Base-by-base conservation (phyloP, 2,888 invertebrate species). In the Empis livida region DNA sequence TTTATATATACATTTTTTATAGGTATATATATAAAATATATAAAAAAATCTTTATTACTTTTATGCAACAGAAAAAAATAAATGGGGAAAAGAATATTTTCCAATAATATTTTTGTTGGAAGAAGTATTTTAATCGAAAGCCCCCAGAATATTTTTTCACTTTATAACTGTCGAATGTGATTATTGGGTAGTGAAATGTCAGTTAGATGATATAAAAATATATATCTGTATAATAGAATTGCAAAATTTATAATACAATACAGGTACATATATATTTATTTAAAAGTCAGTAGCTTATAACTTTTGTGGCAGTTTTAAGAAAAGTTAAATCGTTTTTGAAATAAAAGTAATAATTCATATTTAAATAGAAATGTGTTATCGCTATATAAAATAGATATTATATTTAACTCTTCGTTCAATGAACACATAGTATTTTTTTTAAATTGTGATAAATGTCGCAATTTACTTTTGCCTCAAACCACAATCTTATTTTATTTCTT, bases 121-220 rank as follows among this genome's bases (percentile, higher is more conserved):
- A 37, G 6, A 14, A 14, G 4, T 15, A 37, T 37, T 15, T 37
- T 10, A 3, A 15, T 15, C 10, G 37, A 37, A 37, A 8, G 37
- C 23, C 23, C 23, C 23, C 23, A 27, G 23, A 27, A 27, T 27
- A 27, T 8, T 27, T 27, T 47, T 47, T 47, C 47, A 43, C 43
- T 32, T 43, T 30, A n/a, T 31, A 27, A 27, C 23, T 23, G 38
- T 27, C 42, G 41, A 14, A n/a, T 42, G 46, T 46, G 46, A 38
- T 46, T 42, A 46, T 42, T 46, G 43, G 20, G 10, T 39, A 38
- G 13, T 47, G 43, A 42, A 42, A 27, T 46, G 37, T 30, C 38
- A 35, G 30, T 14, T 14, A 8, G 8, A 27, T 27, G 23, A 37
- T 15, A 37, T 37, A 14, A 14, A 37, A 9, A 37, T 37, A 5